Evolutionary conservation across 2,888 invertebrate genomes (phyloP).

Genomic region (Drosophila anomelani): DNA sequence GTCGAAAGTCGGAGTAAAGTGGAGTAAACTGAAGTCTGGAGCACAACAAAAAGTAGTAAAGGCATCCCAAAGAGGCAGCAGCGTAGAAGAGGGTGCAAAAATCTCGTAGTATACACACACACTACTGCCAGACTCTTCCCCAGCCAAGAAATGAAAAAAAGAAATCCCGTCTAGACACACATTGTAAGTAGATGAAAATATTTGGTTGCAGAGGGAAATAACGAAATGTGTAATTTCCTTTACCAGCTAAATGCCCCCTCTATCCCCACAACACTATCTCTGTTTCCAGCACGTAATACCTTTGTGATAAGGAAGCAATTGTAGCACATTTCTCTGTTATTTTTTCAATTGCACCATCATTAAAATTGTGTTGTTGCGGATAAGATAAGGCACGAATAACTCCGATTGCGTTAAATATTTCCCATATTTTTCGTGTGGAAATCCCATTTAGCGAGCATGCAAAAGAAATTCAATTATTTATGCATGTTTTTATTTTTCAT

Average conservation of each 20-base stretch:
- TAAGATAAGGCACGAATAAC: constrained; percentile 60
- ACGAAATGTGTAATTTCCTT: constrained; percentile 31
- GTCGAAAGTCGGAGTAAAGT: constrained; percentile 46
- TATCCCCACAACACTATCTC: constrained; percentile 13
- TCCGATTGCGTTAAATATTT: constrained; percentile 26
- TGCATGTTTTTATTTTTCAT: constrained; percentile 6
- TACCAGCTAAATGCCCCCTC: not conserved
- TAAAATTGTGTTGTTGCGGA: constrained; percentile 67
- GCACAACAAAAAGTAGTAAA: constrained; percentile 39
- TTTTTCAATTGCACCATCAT: constrained; percentile 56
- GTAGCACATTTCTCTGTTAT: constrained; percentile 33
- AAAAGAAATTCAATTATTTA: constrained; percentile 32
- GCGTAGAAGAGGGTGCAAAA: constrained; percentile 37
- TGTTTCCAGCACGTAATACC: constrained; percentile 33
- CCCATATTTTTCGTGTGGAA: constrained; percentile 54
- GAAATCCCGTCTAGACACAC: constrained; percentile 62
- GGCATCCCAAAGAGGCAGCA: constrained; percentile 1
- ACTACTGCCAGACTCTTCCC: constrained; percentile 19
- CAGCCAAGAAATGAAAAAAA: constrained; percentile 8
- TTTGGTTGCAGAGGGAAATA: constrained; percentile 42
- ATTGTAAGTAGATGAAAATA: constrained; percentile 71
- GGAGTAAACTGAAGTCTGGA: constrained; percentile 28
- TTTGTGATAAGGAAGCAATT: constrained; percentile 66
- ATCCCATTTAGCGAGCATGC: constrained; percentile 54
- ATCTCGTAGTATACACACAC: constrained; percentile 36